Percentiles rank a stretch among this genome's conserved stretches.
Evolutionary conservation across 2,888 invertebrate species (phyloP).

Genomic region (Pogonocherus hispidulus): DNA sequence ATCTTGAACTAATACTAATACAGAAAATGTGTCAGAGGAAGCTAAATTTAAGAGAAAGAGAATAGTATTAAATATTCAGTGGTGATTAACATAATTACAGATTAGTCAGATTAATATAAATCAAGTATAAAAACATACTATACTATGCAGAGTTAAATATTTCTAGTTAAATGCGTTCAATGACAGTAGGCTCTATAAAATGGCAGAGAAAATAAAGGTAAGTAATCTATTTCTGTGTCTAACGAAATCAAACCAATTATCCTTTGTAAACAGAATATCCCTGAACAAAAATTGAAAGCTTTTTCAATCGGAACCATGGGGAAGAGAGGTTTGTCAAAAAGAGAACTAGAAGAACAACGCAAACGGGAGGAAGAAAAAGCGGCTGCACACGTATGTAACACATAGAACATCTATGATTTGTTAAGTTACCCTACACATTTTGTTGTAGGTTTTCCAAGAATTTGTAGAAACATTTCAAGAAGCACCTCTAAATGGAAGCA

Average conservation of each 20-base stretch:
- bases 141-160: too few relatives aligned
- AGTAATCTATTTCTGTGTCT: not conserved
- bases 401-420: not conserved
- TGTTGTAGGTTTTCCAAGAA: slow-evolving; percentile 88
- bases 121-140: too few relatives aligned
- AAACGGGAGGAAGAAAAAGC: slow-evolving; percentile 92
- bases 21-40: too few relatives aligned
- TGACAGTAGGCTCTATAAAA: slow-evolving; percentile 19
- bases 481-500: slow-evolving; percentile 77
- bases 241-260: not conserved
- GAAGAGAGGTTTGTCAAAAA: slow-evolving; percentile 82
- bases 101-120: too few relatives aligned
- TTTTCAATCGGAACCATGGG: slow-evolving; percentile 83
- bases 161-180: too few relatives aligned
- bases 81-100: too few relatives aligned
- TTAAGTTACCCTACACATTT: not conserved
- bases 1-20: too few relatives aligned
- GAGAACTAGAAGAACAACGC: slow-evolving; percentile 86
- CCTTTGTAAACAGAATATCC: slow-evolving; percentile 57
- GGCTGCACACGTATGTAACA: slow-evolving; percentile 83
- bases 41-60: too few relatives aligned
- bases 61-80: too few relatives aligned
- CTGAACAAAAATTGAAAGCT: slow-evolving; percentile 83
- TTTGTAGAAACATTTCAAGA: slow-evolving; percentile 98
- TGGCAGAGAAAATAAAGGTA: slow-evolving; percentile 53